Evolutionary conservation across 2,797 vertebrate genomes (phyloP), one percentile per base, ranked within the genome.

Genomic region (Takifugu rubripes): DNA sequence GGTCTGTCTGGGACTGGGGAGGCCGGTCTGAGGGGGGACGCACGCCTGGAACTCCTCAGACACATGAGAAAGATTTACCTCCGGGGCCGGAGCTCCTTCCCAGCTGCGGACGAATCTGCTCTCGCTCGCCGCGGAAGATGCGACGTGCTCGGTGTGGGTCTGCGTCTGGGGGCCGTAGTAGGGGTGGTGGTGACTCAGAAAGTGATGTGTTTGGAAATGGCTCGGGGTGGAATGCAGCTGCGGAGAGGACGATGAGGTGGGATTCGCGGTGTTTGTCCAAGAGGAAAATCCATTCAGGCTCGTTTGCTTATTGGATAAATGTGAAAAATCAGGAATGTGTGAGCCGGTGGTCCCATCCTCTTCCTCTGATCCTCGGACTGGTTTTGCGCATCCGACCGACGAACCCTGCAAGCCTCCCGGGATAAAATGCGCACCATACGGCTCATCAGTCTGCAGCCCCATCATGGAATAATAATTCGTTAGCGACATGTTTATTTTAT

Each of bases 381-480:
- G 66, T 78, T 86, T 88, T 11, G 68, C 62, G 70, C 87, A 84
- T 61, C 76, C 76, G 59, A 70, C 76, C 68, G 83, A 40, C 72
- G 86, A 87, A 49, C 91, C 84, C 81, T 90, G 88, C 77, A 92
- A 90, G 72, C 90, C 89, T 70, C 90, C 93, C 64, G 91, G 92
- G 70, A 91, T 90, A 83, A 93, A 94, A 81, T 94, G 93, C 40
- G 90, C 89, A 49, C 92, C 91, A 78, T 93, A 96, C 72, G 91
- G 91, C 82, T 96, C 94, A 80, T 95, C 94, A 61, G 85, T 88
- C 81, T 95, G 94, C 81, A 94, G 92, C 87, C 94, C 94, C 93
- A 96, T 94, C 88, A 96, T 93, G 79, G 94, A 94, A 91, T 94
- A 96, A 91, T 96, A 96, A 93, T 94, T 96, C 89, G 92, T 94